Percentiles rank a stretch among this genome's conserved stretches.
These are phyloP conservation scores for Mythimna loreyi DNA, from an alignment of 2,888 invertebrate genomes.

Conservation along the genomic window DNA sequence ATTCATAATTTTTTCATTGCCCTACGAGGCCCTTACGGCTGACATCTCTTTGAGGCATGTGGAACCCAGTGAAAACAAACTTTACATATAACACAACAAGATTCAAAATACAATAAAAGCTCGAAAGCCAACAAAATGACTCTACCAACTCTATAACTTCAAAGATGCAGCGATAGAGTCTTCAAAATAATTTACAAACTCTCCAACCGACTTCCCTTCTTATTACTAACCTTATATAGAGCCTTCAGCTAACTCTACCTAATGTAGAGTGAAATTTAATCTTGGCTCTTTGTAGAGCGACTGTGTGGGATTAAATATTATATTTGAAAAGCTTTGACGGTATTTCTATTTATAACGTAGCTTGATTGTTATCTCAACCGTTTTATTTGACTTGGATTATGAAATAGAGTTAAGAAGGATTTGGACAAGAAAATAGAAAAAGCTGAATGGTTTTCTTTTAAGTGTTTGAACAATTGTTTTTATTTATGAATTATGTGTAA, in stretches of 20 bases:
- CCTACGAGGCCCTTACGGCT: too few species aligned
- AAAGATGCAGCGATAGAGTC: constrained; percentile 26
- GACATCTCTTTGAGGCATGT: too few species aligned
- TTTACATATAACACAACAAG: too few species aligned
- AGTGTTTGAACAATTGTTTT: too few species aligned
- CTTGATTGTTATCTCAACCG: neutral
- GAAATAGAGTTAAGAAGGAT: neutral
- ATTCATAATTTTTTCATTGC: too few species aligned
- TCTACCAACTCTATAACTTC: constrained; percentile 12
- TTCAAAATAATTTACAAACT: constrained; percentile 37
- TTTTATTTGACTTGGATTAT: constrained; percentile 1
- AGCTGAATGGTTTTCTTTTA: too few species aligned
- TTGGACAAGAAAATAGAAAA: neutral
- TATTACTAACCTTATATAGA: constrained; percentile 20
- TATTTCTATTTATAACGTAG: neutral
- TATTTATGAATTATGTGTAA: too few species aligned
- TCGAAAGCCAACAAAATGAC: constrained; percentile 1
- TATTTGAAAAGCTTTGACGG: constrained; percentile 8
- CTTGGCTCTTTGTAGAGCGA: constrained; percentile 22
- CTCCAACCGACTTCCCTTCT: constrained; percentile 20
- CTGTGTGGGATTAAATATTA: constrained; percentile 8
- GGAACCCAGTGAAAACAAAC: too few species aligned
- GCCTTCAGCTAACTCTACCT: constrained; percentile 30
- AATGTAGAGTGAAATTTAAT: constrained; percentile 40
- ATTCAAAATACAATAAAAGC: constrained; percentile 33